Conservation (phyloP, 2,888 invertebrate species). For the Tinea trinotella region DNA sequence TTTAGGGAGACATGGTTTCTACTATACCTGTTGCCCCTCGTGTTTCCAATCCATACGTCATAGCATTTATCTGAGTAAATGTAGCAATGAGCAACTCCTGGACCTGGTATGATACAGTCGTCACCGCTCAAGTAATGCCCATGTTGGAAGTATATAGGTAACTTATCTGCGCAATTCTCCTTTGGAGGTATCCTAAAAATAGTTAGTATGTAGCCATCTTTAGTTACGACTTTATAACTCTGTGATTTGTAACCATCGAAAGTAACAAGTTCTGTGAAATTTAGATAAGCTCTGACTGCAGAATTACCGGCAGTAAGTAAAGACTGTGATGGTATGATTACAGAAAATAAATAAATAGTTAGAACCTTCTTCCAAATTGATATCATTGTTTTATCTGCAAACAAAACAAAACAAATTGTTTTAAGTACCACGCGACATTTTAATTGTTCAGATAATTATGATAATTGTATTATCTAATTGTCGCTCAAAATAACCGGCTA, state of each 20-base stretch:
- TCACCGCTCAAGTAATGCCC: slow-evolving; percentile 78
- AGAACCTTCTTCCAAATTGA: background rate
- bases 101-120: slow-evolving; percentile 78
- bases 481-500: too few relatives aligned
- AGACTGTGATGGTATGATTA: background rate
- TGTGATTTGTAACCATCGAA: background rate
- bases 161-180: slow-evolving; percentile 27
- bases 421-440: too few relatives aligned
- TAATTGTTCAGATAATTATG: too few relatives aligned
- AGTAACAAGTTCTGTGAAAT: slow-evolving; percentile 1
- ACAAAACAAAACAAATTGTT: background rate
- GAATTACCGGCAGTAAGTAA: background rate
- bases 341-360: background rate
- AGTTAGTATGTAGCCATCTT: background rate
- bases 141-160: slow-evolving; percentile 71
- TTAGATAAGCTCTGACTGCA: background rate
- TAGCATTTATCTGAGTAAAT: slow-evolving; percentile 49
- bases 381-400: background rate
- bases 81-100: slow-evolving; percentile 61
- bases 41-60: slow-evolving; percentile 64
- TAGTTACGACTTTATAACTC: background rate
- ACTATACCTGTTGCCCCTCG: slow-evolving; percentile 55
- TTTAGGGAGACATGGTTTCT: slow-evolving; percentile 48
- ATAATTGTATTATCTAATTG: too few relatives aligned
- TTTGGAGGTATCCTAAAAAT: background rate